Percentiles rank a stretch among this genome's conserved stretches.
Conservation (phyloP, 35 echinoderm and acorn worm genomes). For the Diadema setosum region DNA sequence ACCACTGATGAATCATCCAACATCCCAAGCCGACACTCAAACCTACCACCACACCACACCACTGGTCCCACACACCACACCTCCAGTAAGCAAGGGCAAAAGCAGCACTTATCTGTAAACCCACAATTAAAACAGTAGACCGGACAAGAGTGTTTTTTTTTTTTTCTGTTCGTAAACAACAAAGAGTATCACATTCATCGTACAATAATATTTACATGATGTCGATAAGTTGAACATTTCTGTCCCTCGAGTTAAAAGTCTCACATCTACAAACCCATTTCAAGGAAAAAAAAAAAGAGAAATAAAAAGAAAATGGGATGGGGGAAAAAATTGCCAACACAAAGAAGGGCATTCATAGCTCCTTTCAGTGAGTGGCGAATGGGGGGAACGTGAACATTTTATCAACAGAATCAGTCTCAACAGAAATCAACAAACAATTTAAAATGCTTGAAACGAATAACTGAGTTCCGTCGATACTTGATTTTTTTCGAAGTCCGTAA, state of each 20-base stretch:
- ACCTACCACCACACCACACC: too few relatives aligned
- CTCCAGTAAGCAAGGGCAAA: too few relatives aligned
- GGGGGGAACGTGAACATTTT: background rate
- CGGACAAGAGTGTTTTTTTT: too few relatives aligned
- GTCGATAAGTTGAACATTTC: background rate
- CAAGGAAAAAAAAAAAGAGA: background rate
- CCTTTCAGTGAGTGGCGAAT: background rate
- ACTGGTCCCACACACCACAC: too few relatives aligned
- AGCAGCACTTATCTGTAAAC: too few relatives aligned
- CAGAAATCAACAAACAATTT: too few relatives aligned
- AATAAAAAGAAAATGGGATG: background rate
- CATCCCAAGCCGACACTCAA: too few relatives aligned
- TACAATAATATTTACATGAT: slow-evolving; percentile 37
- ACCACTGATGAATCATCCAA: too few relatives aligned
- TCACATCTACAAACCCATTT: background rate
- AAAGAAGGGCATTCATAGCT: background rate
- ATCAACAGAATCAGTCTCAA: background rate
- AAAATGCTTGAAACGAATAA: too few relatives aligned
- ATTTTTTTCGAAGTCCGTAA: too few relatives aligned
- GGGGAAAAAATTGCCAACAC: background rate
- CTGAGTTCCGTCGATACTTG: too few relatives aligned
- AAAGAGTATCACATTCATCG: slow-evolving; percentile 10
- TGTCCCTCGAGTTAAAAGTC: background rate
- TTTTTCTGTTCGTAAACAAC: slow-evolving; percentile 28
- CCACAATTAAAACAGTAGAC: too few relatives aligned